These are phyloP conservation scores for Furcifer pardalis DNA, from an alignment of 2,797 vertebrate genomes.

Conservation along the genomic window DNA sequence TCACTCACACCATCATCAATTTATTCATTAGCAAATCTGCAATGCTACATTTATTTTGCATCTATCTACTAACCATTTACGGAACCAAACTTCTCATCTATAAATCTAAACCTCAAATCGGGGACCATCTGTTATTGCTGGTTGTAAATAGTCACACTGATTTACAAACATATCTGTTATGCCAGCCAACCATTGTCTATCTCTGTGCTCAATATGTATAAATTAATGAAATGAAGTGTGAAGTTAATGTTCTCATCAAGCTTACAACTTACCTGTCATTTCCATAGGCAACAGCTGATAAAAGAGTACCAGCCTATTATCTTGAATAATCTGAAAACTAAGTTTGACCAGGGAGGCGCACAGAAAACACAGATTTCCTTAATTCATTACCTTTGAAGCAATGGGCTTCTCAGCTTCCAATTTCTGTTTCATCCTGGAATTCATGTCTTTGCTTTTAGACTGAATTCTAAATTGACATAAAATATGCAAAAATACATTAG, in stretches of 20 bases:
- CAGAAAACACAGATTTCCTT: neutral
- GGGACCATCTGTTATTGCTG: no score
- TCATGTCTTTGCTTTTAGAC: conserved; percentile 70
- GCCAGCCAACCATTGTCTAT: no score
- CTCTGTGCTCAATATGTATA: no score
- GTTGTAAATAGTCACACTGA: no score
- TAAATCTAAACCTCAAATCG: no score
- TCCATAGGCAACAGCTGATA: neutral
- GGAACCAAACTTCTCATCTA: no score
- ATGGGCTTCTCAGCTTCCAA: conserved; percentile 56
- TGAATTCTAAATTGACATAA: neutral
- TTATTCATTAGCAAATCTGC: no score
- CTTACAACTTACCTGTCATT: neutral
- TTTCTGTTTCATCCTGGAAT: conserved; percentile 78
- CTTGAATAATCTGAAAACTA: neutral
- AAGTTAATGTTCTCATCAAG: neutral
- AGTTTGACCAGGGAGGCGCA: no score
- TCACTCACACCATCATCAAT: no score
- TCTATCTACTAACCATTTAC: no score
- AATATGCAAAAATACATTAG: neutral
- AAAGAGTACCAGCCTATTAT: neutral
- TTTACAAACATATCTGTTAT: no score
- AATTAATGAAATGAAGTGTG: neutral
- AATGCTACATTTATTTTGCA: no score
- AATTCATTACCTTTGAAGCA: conserved; percentile 79